These are phyloP conservation scores for Drosophila hamatofila DNA, from an alignment of 2,888 invertebrate genomes.

Conservation along the genomic window DNA sequence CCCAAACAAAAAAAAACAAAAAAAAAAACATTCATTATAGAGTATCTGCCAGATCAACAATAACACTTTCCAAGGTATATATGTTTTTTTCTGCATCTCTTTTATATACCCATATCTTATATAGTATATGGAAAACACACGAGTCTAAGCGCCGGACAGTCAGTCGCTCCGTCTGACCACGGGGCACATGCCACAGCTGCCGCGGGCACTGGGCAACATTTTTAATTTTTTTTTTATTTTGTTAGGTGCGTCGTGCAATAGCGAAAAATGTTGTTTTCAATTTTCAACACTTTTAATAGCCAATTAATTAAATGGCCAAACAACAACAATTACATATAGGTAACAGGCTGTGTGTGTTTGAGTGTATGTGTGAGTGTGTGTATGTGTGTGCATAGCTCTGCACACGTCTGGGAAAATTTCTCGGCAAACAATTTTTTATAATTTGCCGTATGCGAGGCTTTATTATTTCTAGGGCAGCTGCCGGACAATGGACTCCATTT, in stretches of 20 bases:
- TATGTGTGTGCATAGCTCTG: constrained; percentile 8
- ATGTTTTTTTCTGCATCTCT: not conserved
- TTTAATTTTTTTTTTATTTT: constrained; percentile 42
- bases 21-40: too few relatives aligned
- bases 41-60: not conserved
- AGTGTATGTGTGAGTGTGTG: not conserved
- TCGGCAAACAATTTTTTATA: constrained; percentile 65
- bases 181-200: constrained; percentile 25
- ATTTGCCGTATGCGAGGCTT: constrained; percentile 40
- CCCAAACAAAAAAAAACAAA: too few relatives aligned
- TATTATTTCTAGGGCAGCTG: constrained; percentile 52
- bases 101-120: not conserved
- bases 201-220: constrained; percentile 19
- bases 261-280: constrained; percentile 68
- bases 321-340: constrained; percentile 51
- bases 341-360: not conserved
- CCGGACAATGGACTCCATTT: constrained; percentile 22
- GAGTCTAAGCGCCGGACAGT: constrained; percentile 1
- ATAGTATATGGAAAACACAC: constrained; percentile 5
- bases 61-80: not conserved
- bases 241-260: constrained; percentile 31
- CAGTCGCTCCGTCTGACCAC: constrained; percentile 7
- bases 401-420: constrained; percentile 33
- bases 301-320: constrained; percentile 71
- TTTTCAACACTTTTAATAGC: constrained; percentile 78